phyloP scores from a whole-genome alignment of 2,888 invertebrate species.

The Agrotis puta region DNA sequence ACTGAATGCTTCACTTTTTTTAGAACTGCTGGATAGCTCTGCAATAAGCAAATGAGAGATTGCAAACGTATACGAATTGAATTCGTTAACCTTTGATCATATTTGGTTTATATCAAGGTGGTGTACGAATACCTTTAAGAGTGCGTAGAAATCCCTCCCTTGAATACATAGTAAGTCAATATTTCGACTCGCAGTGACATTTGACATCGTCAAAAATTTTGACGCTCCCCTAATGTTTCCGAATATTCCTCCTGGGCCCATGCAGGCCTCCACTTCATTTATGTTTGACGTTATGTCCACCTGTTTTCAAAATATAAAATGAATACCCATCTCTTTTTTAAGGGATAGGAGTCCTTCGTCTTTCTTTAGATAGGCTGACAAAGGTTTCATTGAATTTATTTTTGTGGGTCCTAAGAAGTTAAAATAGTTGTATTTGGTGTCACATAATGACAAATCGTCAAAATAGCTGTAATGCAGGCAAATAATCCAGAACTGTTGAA shows the following conservation, averaged over 20 bases:
- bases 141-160: conserved; percentile 85
- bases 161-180: conserved; percentile 86
- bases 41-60: conserved; percentile 56
- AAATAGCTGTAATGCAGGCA: no score
- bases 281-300: conserved; percentile 84
- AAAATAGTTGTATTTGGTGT: not conserved
- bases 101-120: not conserved
- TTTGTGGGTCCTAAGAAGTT: not conserved
- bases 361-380: not conserved
- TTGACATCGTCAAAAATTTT: conserved; percentile 84
- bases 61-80: no score
- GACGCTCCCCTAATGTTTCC: conserved; percentile 86
- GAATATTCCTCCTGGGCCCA: conserved; percentile 89
- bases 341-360: not conserved
- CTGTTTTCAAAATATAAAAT: conserved; percentile 62
- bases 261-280: conserved; percentile 87
- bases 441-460: not conserved
- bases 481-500: not conserved
- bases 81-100: no score
- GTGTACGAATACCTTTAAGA: conserved; percentile 80
- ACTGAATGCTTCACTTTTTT: conserved; percentile 84
- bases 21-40: conserved; percentile 88
- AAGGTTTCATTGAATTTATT: not conserved
- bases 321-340: not conserved
- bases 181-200: conserved; percentile 86